Evolutionary conservation across 2,888 invertebrate species (phyloP).

Genomic region (Euplexia lucipara): DNA sequence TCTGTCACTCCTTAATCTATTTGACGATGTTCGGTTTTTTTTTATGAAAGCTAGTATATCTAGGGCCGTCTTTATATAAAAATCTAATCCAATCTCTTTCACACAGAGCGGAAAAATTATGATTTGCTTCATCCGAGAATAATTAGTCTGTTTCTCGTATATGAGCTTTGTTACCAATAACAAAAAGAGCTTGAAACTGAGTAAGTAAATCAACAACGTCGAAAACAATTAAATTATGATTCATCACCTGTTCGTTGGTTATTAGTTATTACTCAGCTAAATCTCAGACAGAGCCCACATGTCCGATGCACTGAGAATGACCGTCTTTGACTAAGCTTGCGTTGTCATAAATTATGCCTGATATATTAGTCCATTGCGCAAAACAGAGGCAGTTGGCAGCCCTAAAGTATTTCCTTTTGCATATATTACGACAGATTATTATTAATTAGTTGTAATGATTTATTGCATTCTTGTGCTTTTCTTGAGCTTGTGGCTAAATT

Average conservation of each 20-base stretch:
- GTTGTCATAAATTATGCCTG: slow-evolving; percentile 47
- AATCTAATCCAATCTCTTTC: too few relatives aligned
- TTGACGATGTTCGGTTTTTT: too few relatives aligned
- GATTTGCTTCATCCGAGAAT: background rate
- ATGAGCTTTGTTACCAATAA: background rate
- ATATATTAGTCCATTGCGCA: slow-evolving; percentile 39
- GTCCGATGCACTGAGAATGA: slow-evolving; percentile 20
- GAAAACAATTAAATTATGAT: slow-evolving; percentile 10
- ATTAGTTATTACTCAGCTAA: slow-evolving; percentile 12
- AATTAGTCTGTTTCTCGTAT: background rate
- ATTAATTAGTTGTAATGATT: slow-evolving; percentile 33
- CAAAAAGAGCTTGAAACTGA: background rate
- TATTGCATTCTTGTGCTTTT: too few relatives aligned
- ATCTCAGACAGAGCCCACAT: slow-evolving; percentile 15
- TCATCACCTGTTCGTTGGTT: slow-evolving; percentile 9
- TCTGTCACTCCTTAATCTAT: too few relatives aligned
- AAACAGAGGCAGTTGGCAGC: slow-evolving; percentile 29
- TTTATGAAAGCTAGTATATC: too few relatives aligned
- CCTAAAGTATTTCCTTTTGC: slow-evolving; percentile 11
- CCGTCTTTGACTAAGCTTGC: slow-evolving; percentile 33
- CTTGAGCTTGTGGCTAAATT: too few relatives aligned
- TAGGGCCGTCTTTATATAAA: too few relatives aligned
- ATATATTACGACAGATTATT: slow-evolving; percentile 24
- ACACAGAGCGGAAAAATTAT: background rate
- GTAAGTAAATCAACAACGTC: slow-evolving; percentile 4